Percentiles rank a stretch among this genome's conserved stretches.
phyloP scores from a whole-genome alignment of 2,113 vertebrate genomes.

The Typhlomys cinereus region DNA sequence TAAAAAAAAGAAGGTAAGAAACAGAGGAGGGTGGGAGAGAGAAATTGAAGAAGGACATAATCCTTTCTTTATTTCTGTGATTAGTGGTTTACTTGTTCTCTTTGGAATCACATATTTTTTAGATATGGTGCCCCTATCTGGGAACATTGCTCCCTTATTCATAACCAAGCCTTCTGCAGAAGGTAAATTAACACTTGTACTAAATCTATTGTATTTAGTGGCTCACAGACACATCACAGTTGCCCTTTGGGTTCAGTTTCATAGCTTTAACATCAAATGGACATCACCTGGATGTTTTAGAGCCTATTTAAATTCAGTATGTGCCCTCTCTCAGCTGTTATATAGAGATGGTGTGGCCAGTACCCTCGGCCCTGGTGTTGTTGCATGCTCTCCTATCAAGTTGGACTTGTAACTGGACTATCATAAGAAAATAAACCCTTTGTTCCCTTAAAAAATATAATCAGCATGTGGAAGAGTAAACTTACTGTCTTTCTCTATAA shows the following conservation, averaged over 20 bases:
- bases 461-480: not conserved
- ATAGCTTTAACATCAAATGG: not conserved
- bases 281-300: not conserved
- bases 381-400: too few species aligned
- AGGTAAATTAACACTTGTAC: not conserved
- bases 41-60: not conserved
- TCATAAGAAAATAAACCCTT: too few species aligned
- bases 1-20: not conserved
- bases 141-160: not conserved
- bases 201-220: not conserved
- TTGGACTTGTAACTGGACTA: too few species aligned
- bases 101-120: constrained; percentile 7
- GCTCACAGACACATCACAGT: not conserved
- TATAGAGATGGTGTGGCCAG: too few species aligned
- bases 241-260: not conserved
- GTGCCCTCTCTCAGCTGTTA: too few species aligned
- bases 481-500: not conserved
- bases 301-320: not conserved
- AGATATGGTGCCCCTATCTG: not conserved
- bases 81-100: not conserved
- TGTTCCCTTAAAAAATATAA: too few species aligned
- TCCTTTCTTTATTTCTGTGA: not conserved
- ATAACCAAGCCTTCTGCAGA: not conserved
- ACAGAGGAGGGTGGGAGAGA: not conserved
- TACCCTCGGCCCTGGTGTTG: too few species aligned